Percentiles rank a stretch among this genome's conserved stretches.
phyloP scores from a whole-genome alignment of 1,140 invertebrate genomes.

The Anastrepha ludens region DNA sequence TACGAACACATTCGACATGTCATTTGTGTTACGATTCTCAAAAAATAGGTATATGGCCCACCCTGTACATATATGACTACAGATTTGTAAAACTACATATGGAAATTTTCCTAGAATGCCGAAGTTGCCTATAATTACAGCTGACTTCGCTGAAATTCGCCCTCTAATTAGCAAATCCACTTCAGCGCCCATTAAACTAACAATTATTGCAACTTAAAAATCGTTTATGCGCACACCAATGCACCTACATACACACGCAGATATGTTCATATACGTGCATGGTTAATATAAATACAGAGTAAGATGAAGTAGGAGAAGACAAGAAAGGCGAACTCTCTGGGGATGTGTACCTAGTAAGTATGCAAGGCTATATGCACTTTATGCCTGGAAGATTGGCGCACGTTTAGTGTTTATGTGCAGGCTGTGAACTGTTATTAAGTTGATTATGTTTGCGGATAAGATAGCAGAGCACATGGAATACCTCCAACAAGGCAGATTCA shows the following conservation, averaged over 20 bases:
- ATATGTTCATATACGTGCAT: neutral
- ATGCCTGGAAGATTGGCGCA: slow-evolving; percentile 47
- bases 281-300: neutral
- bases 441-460: slow-evolving; percentile 52
- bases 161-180: slow-evolving; percentile 51
- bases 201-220: slow-evolving; percentile 53
- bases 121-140: slow-evolving; percentile 17
- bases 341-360: neutral
- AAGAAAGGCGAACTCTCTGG: slow-evolving; percentile 17
- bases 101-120: slow-evolving; percentile 12
- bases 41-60: no score
- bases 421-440: slow-evolving; percentile 52
- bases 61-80: no score
- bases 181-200: slow-evolving; percentile 49
- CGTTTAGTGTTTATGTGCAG: slow-evolving; percentile 52
- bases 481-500: slow-evolving; percentile 40
- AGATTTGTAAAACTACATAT: neutral
- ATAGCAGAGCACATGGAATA: slow-evolving; percentile 43
- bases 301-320: neutral
- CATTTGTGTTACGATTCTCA: no score
- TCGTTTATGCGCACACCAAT: slow-evolving; percentile 46
- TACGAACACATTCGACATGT: no score
- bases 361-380: neutral
- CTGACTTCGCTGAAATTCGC: slow-evolving; percentile 45
- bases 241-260: neutral